These are phyloP conservation scores for Vollenhovia emeryi DNA, from an alignment of 1,140 invertebrate genomes.

Conservation along the genomic window DNA sequence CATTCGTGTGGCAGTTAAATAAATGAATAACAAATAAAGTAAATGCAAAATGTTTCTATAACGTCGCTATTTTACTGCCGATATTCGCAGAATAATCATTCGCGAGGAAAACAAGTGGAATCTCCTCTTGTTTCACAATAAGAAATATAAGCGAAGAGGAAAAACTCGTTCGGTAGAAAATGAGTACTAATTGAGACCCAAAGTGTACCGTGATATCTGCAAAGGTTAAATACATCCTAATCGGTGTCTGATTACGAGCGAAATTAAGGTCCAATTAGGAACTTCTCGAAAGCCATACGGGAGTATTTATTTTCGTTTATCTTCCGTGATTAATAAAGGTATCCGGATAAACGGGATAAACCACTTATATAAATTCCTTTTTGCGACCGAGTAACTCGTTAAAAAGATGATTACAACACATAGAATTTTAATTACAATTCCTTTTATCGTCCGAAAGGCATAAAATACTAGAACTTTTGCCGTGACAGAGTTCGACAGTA, in stretches of 20 bases:
- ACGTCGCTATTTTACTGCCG: background rate
- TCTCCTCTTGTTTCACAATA: background rate
- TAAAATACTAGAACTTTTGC: background rate
- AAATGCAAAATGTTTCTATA: background rate
- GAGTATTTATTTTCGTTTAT: constrained; percentile 17
- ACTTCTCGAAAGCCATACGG: background rate
- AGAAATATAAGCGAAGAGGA: background rate
- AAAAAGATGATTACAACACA: background rate
- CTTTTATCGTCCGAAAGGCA: background rate
- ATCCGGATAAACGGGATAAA: background rate
- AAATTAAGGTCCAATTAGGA: background rate
- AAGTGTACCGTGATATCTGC: background rate
- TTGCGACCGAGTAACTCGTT: background rate
- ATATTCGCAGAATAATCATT: background rate
- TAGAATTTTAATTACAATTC: constrained; percentile 4
- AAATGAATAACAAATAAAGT: background rate
- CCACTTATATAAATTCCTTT: constrained; percentile 6
- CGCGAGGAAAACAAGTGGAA: too few relatives aligned
- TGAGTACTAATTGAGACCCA: background rate
- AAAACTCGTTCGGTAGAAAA: background rate
- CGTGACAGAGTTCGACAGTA: background rate
- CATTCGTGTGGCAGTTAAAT: background rate
- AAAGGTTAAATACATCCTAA: background rate
- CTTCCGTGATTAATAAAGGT: background rate
- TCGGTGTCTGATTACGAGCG: background rate